Evolutionary conservation across 2,113 vertebrate species (phyloP), one percentile per base, ranked within the genome.

Genomic region (Ifrita kowaldi): DNA sequence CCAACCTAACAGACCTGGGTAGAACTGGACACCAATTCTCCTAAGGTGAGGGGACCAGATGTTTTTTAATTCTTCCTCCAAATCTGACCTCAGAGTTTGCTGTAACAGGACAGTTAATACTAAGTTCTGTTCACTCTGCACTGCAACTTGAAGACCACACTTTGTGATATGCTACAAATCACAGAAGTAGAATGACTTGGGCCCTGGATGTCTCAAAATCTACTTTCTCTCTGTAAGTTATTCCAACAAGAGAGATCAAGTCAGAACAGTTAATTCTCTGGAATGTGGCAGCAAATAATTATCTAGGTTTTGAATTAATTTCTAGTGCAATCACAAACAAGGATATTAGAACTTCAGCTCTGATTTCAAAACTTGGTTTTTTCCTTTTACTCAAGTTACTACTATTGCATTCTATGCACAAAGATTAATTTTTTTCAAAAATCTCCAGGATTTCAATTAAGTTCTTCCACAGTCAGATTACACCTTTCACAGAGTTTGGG

Each of bases 201-300:
- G 9, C 10, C 27, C 30, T n/a, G 16, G 28, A 41, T n/a, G 9
- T 20, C 46, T 78, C 44, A 75, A 64, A 63, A 37, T 3, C 4
- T 27, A 2, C n/a, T 53, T 82, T 41, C 18, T 56, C 35, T 60
- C 33, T 1, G 0, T 7, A 55, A 46, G 1, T 27, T 55, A 73
- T 19, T 33, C 16, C 28, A 87, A 7, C 8, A 64, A 59, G 12
- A 81, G 19, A 74, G 17, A 89, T 26, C 5, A 71, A 55, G 33
- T 22, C 42, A 74, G 68, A 90, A 41, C 4, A 62, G 27, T n/a
- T 64, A 41, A n/a, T 41, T 33, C 28, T 69, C 39, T 53, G 42
- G 17, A 75, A 78, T 39, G 9, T 19, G 5, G 33, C 53, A 22
- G 44, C 14, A 89, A 84, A 86, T 49, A 30, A 77, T 70, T 87